A percentile compares a stretch with the other conserved stretches of the same genome.
phyloP scores from a whole-genome alignment of 2,888 invertebrate species.

The Spialia ferax region DNA sequence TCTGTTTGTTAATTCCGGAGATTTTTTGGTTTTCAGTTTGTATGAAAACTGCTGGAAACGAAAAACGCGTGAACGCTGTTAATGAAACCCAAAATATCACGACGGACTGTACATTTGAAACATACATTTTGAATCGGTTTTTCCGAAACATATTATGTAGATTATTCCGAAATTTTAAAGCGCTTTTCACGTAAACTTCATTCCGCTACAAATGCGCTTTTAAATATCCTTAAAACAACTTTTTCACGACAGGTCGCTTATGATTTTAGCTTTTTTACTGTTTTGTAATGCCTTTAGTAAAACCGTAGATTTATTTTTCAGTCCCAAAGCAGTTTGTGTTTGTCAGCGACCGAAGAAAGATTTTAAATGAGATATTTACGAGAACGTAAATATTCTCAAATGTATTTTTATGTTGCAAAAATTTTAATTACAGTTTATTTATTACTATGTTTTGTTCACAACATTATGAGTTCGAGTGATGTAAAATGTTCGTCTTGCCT shows the following conservation, averaged over 20 bases:
- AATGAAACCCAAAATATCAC: too few species aligned
- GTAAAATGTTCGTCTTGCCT: too few species aligned
- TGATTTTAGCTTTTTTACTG: neutral
- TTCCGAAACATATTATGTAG: neutral
- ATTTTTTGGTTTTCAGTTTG: too few species aligned
- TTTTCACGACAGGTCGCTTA: constrained; percentile 1
- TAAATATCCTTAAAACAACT: constrained; percentile 8
- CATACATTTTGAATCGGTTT: neutral
- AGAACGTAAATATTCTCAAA: neutral
- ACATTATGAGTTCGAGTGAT: too few species aligned
- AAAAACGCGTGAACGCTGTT: too few species aligned
- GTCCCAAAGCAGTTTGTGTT: neutral
- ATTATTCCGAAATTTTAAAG: constrained; percentile 1
- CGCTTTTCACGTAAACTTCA: neutral
- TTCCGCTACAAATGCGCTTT: constrained; percentile 11
- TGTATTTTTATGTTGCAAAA: too few species aligned
- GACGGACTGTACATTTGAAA: neutral
- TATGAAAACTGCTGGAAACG: too few species aligned
- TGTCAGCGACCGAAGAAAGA: neutral
- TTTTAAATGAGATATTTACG: neutral
- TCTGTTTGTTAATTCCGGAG: too few species aligned
- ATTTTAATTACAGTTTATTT: too few species aligned
- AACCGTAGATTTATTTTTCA: neutral
- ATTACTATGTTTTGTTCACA: too few species aligned
- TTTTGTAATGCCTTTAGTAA: neutral